Percentiles rank a stretch among this genome's conserved stretches.
Conservation (phyloP, 2,888 invertebrate genomes). For the Lacanobia wlatinum region DNA sequence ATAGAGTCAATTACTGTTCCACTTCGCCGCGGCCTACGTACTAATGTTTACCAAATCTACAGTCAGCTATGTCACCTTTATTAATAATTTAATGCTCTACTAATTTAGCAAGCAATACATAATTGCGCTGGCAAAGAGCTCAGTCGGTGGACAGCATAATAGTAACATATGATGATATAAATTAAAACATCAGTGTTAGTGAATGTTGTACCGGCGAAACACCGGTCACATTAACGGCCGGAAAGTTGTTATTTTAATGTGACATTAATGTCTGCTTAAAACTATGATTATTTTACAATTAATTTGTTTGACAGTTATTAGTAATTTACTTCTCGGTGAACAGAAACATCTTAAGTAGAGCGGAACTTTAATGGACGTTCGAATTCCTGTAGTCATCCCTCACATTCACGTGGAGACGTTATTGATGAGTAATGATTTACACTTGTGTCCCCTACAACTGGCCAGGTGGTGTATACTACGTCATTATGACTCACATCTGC, state of each 20-base stretch:
- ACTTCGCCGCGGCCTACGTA: constrained; percentile 37
- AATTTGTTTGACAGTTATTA: constrained; percentile 26
- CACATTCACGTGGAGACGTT: constrained; percentile 2
- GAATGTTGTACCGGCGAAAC: constrained; percentile 51
- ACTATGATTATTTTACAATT: constrained; percentile 39
- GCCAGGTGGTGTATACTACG: constrained; percentile 31
- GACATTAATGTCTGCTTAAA: constrained; percentile 42
- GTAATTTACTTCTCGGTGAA: constrained; percentile 32
- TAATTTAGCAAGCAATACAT: constrained; percentile 67
- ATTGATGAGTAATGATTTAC: constrained; percentile 43
- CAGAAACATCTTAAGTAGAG: constrained; percentile 20
- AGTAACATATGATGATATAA: constrained; percentile 53
- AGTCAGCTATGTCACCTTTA: constrained; percentile 58
- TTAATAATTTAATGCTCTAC: constrained; percentile 65
- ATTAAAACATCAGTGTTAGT: constrained; percentile 66
- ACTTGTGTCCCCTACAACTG: constrained; percentile 26
- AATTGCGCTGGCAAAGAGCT: constrained; percentile 76
- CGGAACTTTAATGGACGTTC: constrained; percentile 13
- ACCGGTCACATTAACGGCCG: constrained; percentile 44
- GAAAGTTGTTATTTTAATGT: constrained; percentile 49
- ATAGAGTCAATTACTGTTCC: constrained; percentile 55
- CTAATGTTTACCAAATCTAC: constrained; percentile 59
- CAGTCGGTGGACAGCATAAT: constrained; percentile 71
- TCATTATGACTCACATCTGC: constrained; percentile 42
- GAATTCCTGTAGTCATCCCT: constrained; percentile 8